Percentiles rank a stretch among this genome's conserved stretches.
These are phyloP conservation scores for Brachionus manjavacas DNA, from an alignment of 1,140 invertebrate species.

Conservation along the genomic window DNA sequence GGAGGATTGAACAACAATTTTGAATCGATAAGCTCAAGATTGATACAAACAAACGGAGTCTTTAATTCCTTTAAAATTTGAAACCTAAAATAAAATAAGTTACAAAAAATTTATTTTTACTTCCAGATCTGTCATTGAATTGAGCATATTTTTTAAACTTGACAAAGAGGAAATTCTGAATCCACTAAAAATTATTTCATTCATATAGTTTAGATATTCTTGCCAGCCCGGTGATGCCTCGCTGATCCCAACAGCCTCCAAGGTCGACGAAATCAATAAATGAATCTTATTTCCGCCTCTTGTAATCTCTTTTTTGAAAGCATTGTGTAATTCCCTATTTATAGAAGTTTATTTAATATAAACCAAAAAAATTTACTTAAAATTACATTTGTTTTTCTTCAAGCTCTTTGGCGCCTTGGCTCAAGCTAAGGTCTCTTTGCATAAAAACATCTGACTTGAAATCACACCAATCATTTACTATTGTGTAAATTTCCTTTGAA, in stretches of 20 bases:
- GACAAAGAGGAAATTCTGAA: conserved; percentile 59
- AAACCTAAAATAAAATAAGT: neutral
- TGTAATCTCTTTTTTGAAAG: conserved; percentile 50
- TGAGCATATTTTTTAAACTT: conserved; percentile 53
- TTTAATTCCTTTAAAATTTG: neutral
- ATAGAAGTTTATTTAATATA: neutral
- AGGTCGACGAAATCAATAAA: conserved; percentile 48
- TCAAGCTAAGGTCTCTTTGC: conserved; percentile 45
- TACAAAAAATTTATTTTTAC: neutral
- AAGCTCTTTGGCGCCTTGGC: conserved; percentile 54
- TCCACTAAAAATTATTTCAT: conserved; percentile 73
- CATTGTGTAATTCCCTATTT: conserved; percentile 50
- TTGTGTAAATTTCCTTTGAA: conserved; percentile 32
- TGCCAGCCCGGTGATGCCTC: conserved; percentile 68
- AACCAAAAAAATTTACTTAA: neutral
- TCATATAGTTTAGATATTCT: conserved; percentile 78
- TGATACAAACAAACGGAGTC: conserved; percentile 34
- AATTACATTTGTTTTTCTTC: conserved; percentile 52
- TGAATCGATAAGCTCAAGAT: conserved; percentile 6
- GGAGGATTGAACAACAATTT: conserved; percentile 14
- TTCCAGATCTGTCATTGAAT: conserved; percentile 46
- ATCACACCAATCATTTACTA: conserved; percentile 33
- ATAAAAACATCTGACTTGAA: conserved; percentile 50
- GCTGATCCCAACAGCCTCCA: conserved; percentile 55
- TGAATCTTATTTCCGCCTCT: conserved; percentile 53